Base-by-base conservation (phyloP, 2,797 vertebrate genomes). In the Ctenochaetus hawaiiensis region DNA sequence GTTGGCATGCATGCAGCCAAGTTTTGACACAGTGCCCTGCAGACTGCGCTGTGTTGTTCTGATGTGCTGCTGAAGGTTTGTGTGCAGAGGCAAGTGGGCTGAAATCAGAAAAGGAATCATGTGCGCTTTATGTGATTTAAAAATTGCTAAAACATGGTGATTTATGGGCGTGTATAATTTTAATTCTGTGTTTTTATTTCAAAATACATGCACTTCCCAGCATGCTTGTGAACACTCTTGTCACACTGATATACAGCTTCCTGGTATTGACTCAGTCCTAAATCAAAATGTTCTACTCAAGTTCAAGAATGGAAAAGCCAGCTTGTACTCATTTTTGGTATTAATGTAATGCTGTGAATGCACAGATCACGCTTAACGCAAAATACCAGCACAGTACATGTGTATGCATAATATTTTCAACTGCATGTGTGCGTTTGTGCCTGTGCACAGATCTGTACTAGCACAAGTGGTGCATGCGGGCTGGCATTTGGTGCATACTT, bases 1-100 rank as follows among this genome's bases (percentile, higher is more conserved):
- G 86, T 88, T 91, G 90, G 89, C 89, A 81, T 85, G 87, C 75
- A 44, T 9, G 5, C 62, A 89, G 87, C 84, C 87, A 90, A 83
- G 79, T 87, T 90, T 86, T 94, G 91, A 93, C 92, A 90, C 83
- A 39, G 74, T 88, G 91, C 92, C 90, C 90, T 5, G 75, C 77
- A 92, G 93, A 91, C 86, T 87, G 61, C 7, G 13, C 83, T 75
- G 80, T 67, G 75, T 78, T 85, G 84, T 89, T 85, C 65, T 85
- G 81, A 89, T 78, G 83, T 79, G 78, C 44, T 18, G 72, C 78
- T 86, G 85, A 88, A 85, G 78, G 81, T 67, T 85, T 78, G 84
- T 86, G 72, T 77, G 80, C 75, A 2, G 77, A 82, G 72, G 83
- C 84, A 2, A 80, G 68, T 7, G 74, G 80, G 78, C 68, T n/a